Base-by-base conservation (phyloP, 2,888 invertebrate genomes). In the Luffia ferchaultella region DNA sequence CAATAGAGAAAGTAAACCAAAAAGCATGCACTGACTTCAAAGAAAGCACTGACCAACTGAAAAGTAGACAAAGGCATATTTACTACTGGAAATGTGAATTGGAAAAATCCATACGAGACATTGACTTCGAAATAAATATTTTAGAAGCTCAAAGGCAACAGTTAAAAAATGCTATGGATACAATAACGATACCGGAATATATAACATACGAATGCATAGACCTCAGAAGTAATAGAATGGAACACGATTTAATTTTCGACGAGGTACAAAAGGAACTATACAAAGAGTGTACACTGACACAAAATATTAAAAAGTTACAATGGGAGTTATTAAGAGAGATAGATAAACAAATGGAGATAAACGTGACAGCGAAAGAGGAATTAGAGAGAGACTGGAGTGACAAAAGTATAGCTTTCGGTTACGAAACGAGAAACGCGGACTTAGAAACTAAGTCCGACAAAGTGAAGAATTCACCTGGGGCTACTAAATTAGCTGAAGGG, bases 361-460 rank as follows among this genome's bases (percentile, higher is more conserved):
- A 94, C 61, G 88, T 91, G 48, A 89, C 91, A 0, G 90, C 91
- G 0, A 95, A 95, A 63, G 86, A 89, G 55, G 86, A 91, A 18
- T 68, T 96, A 53, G 96, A 96, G 76, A 88, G 88, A 55, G 95
- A 96, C 67, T 96, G 95, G 95, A 93, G 95, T 59, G 93, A 96
- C 65, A 96, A 96, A 75, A 87, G 86, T 57, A 88, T 93, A 57
- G 88, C 94, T 1, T 90, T 91, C 60, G 89, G 91, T 61, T 89
- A 93, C 42, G 95, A 96, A 62, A 86, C 88, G 0, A 68, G 80
- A 1, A 92, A 90, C 64, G 84, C 88, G n/a, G 87, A 89, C 2
- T 76, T 95, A 48, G 87, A 89, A 55, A 93, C 92, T 16, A 85
- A 85, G 60, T 90, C 91, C 0, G 85, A 77, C 43, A 88, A 87